phyloP scores from a whole-genome alignment of 1,140 invertebrate genomes.

The Drosophila melanica region DNA sequence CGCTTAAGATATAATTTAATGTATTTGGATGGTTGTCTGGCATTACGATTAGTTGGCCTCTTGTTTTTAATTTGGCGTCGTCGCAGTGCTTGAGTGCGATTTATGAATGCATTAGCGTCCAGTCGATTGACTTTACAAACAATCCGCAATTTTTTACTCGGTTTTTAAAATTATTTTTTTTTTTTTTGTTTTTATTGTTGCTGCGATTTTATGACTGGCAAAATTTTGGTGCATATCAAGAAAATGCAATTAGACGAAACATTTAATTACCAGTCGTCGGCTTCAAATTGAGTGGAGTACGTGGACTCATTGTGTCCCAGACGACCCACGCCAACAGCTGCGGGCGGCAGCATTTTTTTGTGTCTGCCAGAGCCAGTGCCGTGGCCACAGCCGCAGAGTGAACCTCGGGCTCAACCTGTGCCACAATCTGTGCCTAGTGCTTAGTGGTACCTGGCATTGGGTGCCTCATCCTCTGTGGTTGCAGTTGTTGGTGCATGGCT shows the following conservation, averaged over 20 bases:
- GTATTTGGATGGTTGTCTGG: slow-evolving; percentile 16
- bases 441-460: background rate
- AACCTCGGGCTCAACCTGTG: slow-evolving; percentile 28
- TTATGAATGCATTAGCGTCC: slow-evolving; percentile 69
- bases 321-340: slow-evolving; percentile 21
- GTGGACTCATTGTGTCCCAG: slow-evolving; percentile 17
- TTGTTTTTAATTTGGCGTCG: slow-evolving; percentile 42
- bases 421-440: slow-evolving; percentile 16
- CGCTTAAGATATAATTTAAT: slow-evolving; percentile 53
- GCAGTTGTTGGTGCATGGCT: slow-evolving; percentile 46
- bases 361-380: slow-evolving; percentile 1
- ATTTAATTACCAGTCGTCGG: slow-evolving; percentile 61
- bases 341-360: slow-evolving; percentile 9
- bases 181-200: slow-evolving; percentile 15
- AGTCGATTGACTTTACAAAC: slow-evolving; percentile 61
- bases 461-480: slow-evolving; percentile 19
- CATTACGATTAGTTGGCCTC: slow-evolving; percentile 13
- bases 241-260: slow-evolving; percentile 67
- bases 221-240: slow-evolving; percentile 61
- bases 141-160: slow-evolving; percentile 22
- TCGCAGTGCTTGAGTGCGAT: slow-evolving; percentile 39
- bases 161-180: no score
- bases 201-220: slow-evolving; percentile 61
- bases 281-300: slow-evolving; percentile 17
- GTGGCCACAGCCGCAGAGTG: slow-evolving; percentile 4